Conservation (phyloP, 2,888 invertebrate genomes). For the Zaprionus bogoriensis region DNA sequence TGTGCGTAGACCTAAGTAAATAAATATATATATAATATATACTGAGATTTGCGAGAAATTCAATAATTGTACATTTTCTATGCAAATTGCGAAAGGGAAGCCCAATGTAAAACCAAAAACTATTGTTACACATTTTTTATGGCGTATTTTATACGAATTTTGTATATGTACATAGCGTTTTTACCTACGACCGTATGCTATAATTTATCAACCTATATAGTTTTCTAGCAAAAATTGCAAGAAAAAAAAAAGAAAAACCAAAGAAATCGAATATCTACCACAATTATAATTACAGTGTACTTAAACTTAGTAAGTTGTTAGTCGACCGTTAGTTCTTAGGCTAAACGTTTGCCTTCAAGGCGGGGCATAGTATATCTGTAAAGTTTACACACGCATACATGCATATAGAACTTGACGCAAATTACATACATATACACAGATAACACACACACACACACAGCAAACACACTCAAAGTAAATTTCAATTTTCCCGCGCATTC, state of each 20-base stretch:
- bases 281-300: slow-evolving; percentile 35
- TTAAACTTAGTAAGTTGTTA: slow-evolving; percentile 57
- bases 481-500: slow-evolving; percentile 28
- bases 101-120: slow-evolving; percentile 13
- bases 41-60: slow-evolving; percentile 28
- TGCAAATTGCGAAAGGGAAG: slow-evolving; percentile 2
- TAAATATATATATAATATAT: slow-evolving; percentile 43
- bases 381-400: slow-evolving; percentile 49
- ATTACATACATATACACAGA: slow-evolving; percentile 22
- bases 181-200: slow-evolving; percentile 51
- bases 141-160: slow-evolving; percentile 66
- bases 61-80: slow-evolving; percentile 69
- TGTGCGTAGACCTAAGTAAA: slow-evolving; percentile 62
- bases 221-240: slow-evolving; percentile 50
- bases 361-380: slow-evolving; percentile 59
- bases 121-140: slow-evolving; percentile 66
- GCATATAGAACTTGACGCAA: slow-evolving; percentile 27
- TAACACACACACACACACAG: slow-evolving; percentile 23
- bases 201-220: slow-evolving; percentile 47
- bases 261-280: slow-evolving; percentile 35
- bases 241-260: not conserved
- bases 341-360: slow-evolving; percentile 58
- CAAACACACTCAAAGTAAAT: slow-evolving; percentile 29
- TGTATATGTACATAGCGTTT: slow-evolving; percentile 69
- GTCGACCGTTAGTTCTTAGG: slow-evolving; percentile 55